Conservation (phyloP, 2,888 invertebrate genomes). For the Ptychoptera contaminata region DNA sequence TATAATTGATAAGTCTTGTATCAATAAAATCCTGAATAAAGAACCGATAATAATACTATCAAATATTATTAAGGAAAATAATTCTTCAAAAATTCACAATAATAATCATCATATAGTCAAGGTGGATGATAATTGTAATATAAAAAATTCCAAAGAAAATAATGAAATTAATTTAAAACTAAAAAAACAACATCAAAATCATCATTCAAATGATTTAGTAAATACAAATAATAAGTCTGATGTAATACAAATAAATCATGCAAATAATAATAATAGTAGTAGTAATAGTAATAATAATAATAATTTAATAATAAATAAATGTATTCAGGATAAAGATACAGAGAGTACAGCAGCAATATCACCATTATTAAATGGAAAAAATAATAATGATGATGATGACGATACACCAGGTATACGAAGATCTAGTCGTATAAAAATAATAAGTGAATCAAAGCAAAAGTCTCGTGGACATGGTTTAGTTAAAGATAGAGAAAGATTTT, state of each 20-base stretch:
- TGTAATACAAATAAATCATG: too few species aligned
- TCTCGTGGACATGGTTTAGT: conserved; percentile 50
- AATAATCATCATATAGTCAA: too few species aligned
- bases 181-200: neutral
- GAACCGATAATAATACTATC: neutral
- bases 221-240: too few species aligned
- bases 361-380: neutral
- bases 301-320: too few species aligned
- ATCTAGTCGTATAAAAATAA: conserved; percentile 61
- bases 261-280: too few species aligned
- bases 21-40: too few species aligned
- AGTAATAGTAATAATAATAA: too few species aligned
- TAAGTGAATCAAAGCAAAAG: conserved; percentile 49
- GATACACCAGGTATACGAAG: conserved; percentile 30
- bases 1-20: too few species aligned
- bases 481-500: conserved; percentile 33
- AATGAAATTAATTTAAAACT: neutral
- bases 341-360: neutral
- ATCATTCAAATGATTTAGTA: neutral
- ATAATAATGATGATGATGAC: neutral
- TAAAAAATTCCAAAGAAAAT: too few species aligned
- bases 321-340: neutral
- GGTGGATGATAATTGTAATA: too few species aligned
- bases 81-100: neutral
- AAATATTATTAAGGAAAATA: neutral